Conservation (phyloP, 2,797 vertebrate genomes). For the Gephyroberyx darwinii region DNA sequence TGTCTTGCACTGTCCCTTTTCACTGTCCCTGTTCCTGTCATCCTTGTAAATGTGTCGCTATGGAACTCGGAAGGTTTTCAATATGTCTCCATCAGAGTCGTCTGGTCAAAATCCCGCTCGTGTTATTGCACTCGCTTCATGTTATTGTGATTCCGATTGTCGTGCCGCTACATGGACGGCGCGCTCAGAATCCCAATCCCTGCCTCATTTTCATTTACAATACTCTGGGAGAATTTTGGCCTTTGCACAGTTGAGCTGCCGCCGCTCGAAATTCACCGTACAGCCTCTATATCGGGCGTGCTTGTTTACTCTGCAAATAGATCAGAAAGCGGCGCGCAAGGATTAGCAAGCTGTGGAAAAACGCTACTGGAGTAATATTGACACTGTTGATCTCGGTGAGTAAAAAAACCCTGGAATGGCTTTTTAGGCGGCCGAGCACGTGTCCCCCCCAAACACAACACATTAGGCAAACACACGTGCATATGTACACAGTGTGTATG, state of each 20-base stretch:
- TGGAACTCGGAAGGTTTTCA: neutral
- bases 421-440: slow-evolving; percentile 51
- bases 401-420: slow-evolving; percentile 41
- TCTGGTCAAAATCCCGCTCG: neutral
- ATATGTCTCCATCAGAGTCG: neutral
- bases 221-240: slow-evolving; percentile 37
- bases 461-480: slow-evolving; percentile 43
- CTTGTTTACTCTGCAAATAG: slow-evolving; percentile 70
- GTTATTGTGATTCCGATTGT: slow-evolving; percentile 22
- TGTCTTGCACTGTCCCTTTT: neutral
- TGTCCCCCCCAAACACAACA: slow-evolving; percentile 38
- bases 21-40: neutral
- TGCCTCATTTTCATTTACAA: slow-evolving; percentile 62
- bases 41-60: neutral
- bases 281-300: slow-evolving; percentile 52
- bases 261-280: slow-evolving; percentile 58
- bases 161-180: slow-evolving; percentile 8
- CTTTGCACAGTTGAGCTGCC: slow-evolving; percentile 41
- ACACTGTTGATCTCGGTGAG: slow-evolving; percentile 67
- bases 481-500: slow-evolving; percentile 26
- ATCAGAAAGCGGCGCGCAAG: slow-evolving; percentile 67
- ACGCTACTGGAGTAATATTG: slow-evolving; percentile 69
- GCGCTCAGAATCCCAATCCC: slow-evolving; percentile 15
- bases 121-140: neutral
- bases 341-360: slow-evolving; percentile 71